Base-by-base conservation (phyloP, 2,113 vertebrate species). In the Tupaia tana region DNA sequence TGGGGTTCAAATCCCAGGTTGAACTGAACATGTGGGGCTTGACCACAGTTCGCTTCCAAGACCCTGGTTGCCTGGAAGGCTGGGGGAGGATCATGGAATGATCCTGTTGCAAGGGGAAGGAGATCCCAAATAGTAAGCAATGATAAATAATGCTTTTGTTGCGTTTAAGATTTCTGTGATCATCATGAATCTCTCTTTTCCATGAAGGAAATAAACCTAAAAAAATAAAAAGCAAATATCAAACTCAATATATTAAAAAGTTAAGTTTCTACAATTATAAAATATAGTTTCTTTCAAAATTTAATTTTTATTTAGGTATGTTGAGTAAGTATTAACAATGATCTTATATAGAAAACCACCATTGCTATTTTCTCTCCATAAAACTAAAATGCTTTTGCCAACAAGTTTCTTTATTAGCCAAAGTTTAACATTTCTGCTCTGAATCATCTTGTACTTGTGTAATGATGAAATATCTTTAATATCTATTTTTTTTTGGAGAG, bases 341-440 rank as follows among this genome's bases (percentile, higher is more conserved):
- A 25, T 95, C 54, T 90, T 81, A 74, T 73, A 25, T 27, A 81
- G 64, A 87, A 91, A 90, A 87, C 22, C 24, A 88, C 6, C 69
- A 20, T 59, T 81, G 63, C 2, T 34, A 27, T 81, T 86, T 92
- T 87, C 24, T 74, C 29, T 64, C 64, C 16, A 87, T 16, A 89
- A 96, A 93, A 90, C 27, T 87, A 91, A 97, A 95, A 87, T 58
- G 19, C 2, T n/a, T 85, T 73, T 93, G 86, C 66, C 52, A 93
- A 89, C 9, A 64, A 83, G 63, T 6, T 91, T 91, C 15, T 27
- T 71, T 93, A 10, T n/a, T 93, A 43, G 25, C 34, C 63, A 82
- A 95, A 63, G 27, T 69, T 92, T 63, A 91, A 31, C 25, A 82
- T 63, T 93, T 78, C 61, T 86, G 11, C 34, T 73, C 34, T 83